phyloP scores from a whole-genome alignment of 2,888 invertebrate genomes.

The Dasypolia templi region DNA sequence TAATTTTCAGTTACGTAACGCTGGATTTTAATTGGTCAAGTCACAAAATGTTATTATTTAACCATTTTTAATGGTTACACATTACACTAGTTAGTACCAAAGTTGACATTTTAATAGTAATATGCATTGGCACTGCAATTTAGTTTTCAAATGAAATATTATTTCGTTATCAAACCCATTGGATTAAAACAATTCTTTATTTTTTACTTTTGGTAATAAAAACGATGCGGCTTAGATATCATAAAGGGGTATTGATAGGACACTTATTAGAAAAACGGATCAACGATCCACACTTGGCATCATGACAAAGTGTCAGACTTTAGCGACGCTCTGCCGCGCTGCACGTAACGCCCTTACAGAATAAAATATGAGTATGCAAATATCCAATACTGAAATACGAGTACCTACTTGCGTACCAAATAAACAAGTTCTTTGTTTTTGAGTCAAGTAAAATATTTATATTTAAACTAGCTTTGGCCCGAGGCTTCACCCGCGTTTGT shows the following conservation, averaged over 20 bases:
- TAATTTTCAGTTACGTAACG: constrained; percentile 56
- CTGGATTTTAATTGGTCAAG: constrained; percentile 30
- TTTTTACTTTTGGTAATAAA: not conserved
- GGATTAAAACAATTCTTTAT: not conserved
- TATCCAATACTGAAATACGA: constrained; percentile 26
- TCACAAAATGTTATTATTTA: constrained; percentile 22
- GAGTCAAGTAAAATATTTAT: constrained; percentile 7
- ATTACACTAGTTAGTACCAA: not conserved
- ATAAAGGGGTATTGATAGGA: constrained; percentile 27
- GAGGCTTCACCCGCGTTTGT: no score
- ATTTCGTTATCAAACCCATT: not conserved
- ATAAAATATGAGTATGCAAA: constrained; percentile 25
- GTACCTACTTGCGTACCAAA: constrained; percentile 12
- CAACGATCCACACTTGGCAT: constrained; percentile 48
- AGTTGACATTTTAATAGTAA: constrained; percentile 24
- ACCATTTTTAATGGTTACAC: not conserved
- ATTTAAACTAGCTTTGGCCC: not conserved
- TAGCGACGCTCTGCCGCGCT: not conserved
- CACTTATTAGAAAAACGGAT: constrained; percentile 18
- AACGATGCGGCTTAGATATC: not conserved
- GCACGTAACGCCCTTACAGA: constrained; percentile 52
- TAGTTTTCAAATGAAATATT: constrained; percentile 5
- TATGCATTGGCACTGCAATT: not conserved
- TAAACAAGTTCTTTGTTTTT: not conserved
- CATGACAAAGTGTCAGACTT: constrained; percentile 52